Evolutionary conservation across 1,140 invertebrate genomes (phyloP).

Genomic region (Parapsyche elsis): DNA sequence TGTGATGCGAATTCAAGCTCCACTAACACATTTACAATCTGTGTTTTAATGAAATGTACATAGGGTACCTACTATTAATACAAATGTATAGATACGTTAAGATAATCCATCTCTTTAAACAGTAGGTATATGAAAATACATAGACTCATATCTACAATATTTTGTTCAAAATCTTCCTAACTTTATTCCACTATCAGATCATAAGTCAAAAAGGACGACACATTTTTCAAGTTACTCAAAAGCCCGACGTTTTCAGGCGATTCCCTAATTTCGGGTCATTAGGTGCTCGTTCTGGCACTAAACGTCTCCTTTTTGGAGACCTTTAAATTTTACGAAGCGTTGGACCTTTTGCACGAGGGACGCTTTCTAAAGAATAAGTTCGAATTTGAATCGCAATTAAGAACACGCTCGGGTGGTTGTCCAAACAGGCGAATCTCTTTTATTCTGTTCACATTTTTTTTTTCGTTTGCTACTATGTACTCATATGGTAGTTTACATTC

Average conservation of each 20-base stretch:
- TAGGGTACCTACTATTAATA: too few relatives aligned
- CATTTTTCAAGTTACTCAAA: background rate
- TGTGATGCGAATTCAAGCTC: too few relatives aligned
- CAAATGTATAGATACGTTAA: too few relatives aligned
- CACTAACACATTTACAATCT: too few relatives aligned
- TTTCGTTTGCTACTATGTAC: conserved; percentile 3
- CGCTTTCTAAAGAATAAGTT: conserved; percentile 28
- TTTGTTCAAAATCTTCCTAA: too few relatives aligned
- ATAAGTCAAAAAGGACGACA: too few relatives aligned
- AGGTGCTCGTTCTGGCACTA: conserved; percentile 42
- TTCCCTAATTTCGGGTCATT: conserved; percentile 42
- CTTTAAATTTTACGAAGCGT: conserved; percentile 45
- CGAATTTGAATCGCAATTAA: conserved; percentile 45
- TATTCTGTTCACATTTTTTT: background rate
- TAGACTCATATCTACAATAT: too few relatives aligned
- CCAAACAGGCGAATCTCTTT: conserved; percentile 47
- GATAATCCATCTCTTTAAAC: too few relatives aligned
- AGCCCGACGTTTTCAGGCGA: background rate
- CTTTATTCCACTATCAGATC: too few relatives aligned
- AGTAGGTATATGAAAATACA: too few relatives aligned
- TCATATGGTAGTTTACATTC: conserved; percentile 41
- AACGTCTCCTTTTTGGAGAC: conserved; percentile 25
- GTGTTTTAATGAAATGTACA: too few relatives aligned
- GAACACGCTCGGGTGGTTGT: conserved; percentile 43
- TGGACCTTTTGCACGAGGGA: conserved; percentile 26